Evolutionary conservation across 2,113 vertebrate species (phyloP).

Genomic region (Tenrec ecaudatus): DNA sequence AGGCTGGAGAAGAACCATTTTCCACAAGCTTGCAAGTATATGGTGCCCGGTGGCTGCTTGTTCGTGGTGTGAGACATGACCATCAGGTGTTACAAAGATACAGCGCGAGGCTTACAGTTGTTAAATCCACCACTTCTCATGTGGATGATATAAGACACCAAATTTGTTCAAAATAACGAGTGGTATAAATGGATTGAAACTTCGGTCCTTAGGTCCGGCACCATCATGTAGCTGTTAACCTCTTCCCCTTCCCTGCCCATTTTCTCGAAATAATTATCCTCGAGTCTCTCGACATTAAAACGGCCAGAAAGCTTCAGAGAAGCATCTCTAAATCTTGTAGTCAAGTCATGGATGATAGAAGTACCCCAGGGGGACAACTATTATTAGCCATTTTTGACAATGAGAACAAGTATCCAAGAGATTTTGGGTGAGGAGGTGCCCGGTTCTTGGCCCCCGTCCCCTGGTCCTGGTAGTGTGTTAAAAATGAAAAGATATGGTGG

Average conservation of each 20-base stretch:
- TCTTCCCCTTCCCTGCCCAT: neutral
- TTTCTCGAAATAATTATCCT: neutral
- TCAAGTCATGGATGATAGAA: neutral
- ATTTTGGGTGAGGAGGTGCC: too few relatives aligned
- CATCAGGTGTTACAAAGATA: neutral
- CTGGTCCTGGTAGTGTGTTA: slow-evolving; percentile 36
- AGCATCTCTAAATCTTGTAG: neutral
- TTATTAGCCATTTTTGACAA: neutral
- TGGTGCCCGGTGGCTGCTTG: neutral
- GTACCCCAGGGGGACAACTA: neutral
- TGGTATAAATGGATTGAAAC: neutral
- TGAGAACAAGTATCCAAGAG: neutral
- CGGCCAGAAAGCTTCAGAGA: neutral
- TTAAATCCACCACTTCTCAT: neutral
- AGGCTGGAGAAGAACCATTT: neutral
- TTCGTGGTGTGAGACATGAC: neutral
- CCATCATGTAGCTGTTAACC: neutral
- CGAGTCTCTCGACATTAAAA: neutral
- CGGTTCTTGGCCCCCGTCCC: neutral
- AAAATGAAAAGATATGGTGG: slow-evolving; percentile 34
- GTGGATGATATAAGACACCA: neutral
- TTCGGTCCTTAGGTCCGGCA: neutral
- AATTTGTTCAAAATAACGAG: neutral
- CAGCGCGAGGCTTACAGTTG: too few relatives aligned
- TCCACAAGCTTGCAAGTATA: neutral